phyloP scores from a whole-genome alignment of 2,888 invertebrate genomes.

The Hydroisotoma schaefferi region DNA sequence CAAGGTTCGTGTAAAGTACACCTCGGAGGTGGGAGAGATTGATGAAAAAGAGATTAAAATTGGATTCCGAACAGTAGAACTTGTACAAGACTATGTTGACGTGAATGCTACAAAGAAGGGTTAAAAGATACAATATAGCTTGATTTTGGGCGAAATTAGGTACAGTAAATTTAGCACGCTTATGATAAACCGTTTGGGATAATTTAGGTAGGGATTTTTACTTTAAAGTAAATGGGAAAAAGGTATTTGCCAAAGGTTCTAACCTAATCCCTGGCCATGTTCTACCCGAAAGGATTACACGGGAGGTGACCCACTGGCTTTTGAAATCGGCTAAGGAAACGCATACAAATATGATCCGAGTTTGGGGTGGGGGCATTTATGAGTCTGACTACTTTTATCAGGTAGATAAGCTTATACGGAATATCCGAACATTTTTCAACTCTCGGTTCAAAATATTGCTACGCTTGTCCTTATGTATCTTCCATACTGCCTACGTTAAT shows the following conservation, averaged over 20 bases:
- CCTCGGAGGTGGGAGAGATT: conserved; percentile 3
- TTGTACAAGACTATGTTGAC: conserved; percentile 67
- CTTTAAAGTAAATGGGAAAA: conserved; percentile 56
- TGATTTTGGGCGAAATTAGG: too few species aligned
- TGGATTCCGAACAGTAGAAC: conserved; percentile 80
- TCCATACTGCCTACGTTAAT: too few species aligned
- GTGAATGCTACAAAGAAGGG: conserved; percentile 14
- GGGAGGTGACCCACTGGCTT: conserved; percentile 51
- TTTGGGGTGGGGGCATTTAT: conserved; percentile 86
- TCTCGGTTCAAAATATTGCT: too few species aligned
- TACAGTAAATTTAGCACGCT: too few species aligned
- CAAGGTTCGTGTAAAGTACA: conserved; percentile 59
- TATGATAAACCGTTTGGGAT: too few species aligned
- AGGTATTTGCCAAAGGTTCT: conserved; percentile 57
- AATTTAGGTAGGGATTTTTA: conserved; percentile 53
- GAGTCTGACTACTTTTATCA: conserved; percentile 87
- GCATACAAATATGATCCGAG: conserved; percentile 57
- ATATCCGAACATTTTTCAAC: conserved; percentile 4
- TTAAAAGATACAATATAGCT: conserved; percentile 10
- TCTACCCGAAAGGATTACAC: conserved; percentile 53
- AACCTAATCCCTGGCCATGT: conserved; percentile 57
- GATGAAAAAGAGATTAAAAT: conserved; percentile 60
- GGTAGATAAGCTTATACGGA: too few species aligned
- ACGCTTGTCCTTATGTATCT: too few species aligned
- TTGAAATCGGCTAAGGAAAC: conserved; percentile 53